These are phyloP conservation scores for Labia minor DNA, from an alignment of 2,888 invertebrate genomes.

Conservation along the genomic window DNA sequence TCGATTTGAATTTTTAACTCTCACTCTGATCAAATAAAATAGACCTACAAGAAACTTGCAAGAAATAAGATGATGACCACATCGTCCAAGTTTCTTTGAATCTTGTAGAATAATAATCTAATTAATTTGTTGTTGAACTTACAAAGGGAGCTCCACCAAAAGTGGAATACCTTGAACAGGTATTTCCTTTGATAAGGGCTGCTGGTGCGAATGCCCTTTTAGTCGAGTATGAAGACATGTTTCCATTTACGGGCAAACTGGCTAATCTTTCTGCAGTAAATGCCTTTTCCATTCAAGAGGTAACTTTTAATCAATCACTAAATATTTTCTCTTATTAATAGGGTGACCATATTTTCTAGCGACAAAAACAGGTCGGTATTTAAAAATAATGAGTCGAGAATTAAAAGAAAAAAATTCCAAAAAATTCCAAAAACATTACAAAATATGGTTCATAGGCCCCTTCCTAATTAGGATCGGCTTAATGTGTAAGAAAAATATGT, in stretches of 20 bases:
- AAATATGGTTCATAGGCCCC: no score
- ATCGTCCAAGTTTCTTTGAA: no score
- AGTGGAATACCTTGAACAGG: conserved; percentile 34
- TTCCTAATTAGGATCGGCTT: no score
- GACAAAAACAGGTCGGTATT: background rate
- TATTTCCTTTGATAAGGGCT: conserved; percentile 31
- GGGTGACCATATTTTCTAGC: background rate
- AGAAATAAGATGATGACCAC: no score
- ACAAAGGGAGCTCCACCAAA: conserved; percentile 40
- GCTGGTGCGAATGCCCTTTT: conserved; percentile 42
- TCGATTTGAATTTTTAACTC: no score
- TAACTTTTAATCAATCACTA: conserved; percentile 24
- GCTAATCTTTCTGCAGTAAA: conserved; percentile 34
- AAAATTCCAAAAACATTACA: no score
- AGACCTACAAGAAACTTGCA: no score
- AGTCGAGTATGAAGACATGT: conserved; percentile 53
- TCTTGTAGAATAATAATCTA: no score
- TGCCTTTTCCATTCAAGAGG: conserved; percentile 35
- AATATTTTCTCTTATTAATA: background rate
- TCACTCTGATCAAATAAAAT: no score
- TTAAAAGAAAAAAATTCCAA: no score
- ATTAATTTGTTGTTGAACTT: no score
- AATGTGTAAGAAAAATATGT: no score
- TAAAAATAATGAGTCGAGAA: background rate
- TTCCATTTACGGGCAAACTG: conserved; percentile 42